Base-by-base conservation (phyloP, 2,888 invertebrate genomes). In the Ryuthela nishihirai region DNA sequence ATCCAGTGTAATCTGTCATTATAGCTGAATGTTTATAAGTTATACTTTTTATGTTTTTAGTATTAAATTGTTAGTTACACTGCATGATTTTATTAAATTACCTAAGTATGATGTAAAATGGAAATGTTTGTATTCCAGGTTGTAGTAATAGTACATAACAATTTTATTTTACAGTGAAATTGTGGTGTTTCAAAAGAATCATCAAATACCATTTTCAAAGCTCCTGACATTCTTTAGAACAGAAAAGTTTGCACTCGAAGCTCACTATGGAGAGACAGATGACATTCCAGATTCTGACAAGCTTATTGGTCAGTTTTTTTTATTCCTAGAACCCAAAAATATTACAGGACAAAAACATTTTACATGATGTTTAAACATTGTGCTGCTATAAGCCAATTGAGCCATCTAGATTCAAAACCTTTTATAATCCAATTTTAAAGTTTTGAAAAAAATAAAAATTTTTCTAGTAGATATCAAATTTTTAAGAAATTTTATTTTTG, bases 211-310 rank as follows among this genome's bases (percentile, higher is more conserved):
- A 9, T 94, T 90, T 76, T 88, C 93, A 10, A 94, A 95, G 74
- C 84, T 95, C 82, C 77, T 99, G 65, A 93, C 97, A 0, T 88
- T 99, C 76, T 90, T 88, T 75, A 83, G 92, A 67, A 85, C 85
- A 69, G 90, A 87, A 70, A 87, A 93, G 4, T 97, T 99, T 75
- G 79, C 82, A 64, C 81, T 99, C 67, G 84, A 85, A 62, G 93
- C 94, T 5, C 83, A 82, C 70, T 99, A 99, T 74, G 80, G 82
- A 17, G 81, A 83, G 55, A 72, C 74, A 18, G 69, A 70, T 43
- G 10, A 29, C 23, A 43, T 24, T 21, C 43, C 43, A 6, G 42
- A 36, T 32, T 34, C 41, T 5, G 42, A 49, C n/a, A 42, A 21
- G 10, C 41, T 43, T 21, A 54, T 61, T 46, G 60, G 60, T 61